These are phyloP conservation scores for Protobothrops flavoviridis DNA, from an alignment of 2,113 vertebrate genomes.

Conservation along the genomic window DNA sequence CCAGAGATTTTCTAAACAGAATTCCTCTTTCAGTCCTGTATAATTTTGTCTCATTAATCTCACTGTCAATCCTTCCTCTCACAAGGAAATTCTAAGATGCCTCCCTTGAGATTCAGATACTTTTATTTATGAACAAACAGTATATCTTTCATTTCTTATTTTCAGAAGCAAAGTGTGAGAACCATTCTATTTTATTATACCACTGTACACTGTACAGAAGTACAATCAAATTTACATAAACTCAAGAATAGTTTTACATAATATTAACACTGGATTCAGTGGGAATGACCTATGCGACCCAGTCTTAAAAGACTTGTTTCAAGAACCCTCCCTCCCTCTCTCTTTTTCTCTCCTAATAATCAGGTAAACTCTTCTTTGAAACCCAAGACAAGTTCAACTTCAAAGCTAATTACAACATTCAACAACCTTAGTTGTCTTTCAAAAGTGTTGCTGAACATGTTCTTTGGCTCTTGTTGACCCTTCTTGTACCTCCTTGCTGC, in stretches of 20 bases:
- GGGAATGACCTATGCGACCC: background rate
- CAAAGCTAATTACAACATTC: background rate
- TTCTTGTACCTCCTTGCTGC: background rate
- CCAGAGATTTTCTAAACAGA: background rate
- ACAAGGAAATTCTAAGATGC: background rate
- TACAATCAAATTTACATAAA: background rate
- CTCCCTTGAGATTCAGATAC: background rate
- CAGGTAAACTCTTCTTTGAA: background rate
- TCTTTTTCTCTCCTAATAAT: background rate
- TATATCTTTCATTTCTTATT: background rate
- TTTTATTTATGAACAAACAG: background rate
- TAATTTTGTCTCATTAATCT: background rate
- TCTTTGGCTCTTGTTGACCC: background rate
- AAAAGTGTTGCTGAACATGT: background rate
- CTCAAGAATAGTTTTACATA: background rate
- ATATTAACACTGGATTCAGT: background rate
- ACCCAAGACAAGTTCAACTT: background rate
- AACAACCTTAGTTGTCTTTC: background rate
- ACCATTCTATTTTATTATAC: background rate
- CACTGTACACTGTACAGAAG: background rate
- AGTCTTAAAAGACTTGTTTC: background rate
- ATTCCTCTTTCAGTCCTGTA: background rate
- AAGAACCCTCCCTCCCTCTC: background rate
- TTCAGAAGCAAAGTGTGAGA: background rate
- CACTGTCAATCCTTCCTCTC: background rate